Evolutionary conservation across 30 jellyfish, hydroid and myxozoan species (phyloP).

Genomic region (Aurelia sp.): DNA sequence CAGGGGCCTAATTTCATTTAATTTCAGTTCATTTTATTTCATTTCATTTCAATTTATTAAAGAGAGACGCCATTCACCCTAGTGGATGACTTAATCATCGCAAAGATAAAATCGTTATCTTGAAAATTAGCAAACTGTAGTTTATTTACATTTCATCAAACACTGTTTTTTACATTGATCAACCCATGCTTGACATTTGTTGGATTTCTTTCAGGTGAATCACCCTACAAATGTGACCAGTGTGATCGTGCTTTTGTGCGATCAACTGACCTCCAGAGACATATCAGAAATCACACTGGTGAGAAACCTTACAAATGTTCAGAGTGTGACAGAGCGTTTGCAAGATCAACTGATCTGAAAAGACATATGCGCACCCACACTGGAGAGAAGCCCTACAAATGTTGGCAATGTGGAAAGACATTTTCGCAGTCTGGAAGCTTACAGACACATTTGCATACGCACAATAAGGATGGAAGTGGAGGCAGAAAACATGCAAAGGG

Average conservation of each 20-base stretch:
- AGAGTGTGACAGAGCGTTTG: slow-evolving; percentile 97
- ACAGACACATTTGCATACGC: slow-evolving; percentile 88
- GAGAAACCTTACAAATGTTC: slow-evolving; percentile 98
- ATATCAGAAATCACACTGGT: slow-evolving; percentile 98
- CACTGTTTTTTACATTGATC: too few relatives aligned
- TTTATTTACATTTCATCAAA: too few relatives aligned
- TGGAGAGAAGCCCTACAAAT: slow-evolving; percentile 94
- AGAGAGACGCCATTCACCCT: too few relatives aligned
- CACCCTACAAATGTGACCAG: slow-evolving; percentile 98
- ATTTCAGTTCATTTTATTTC: too few relatives aligned
- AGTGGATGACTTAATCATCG: too few relatives aligned
- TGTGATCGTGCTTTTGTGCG: slow-evolving; percentile 99
- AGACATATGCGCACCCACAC: slow-evolving; percentile 99
- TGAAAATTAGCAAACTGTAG: too few relatives aligned
- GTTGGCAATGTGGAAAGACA: slow-evolving; percentile 92
- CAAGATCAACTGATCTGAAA: slow-evolving; percentile 97
- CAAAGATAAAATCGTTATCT: too few relatives aligned
- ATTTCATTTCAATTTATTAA: too few relatives aligned
- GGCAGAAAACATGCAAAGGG: slow-evolving; percentile 60
- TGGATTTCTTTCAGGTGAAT: slow-evolving; percentile 77
- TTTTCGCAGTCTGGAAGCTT: slow-evolving; percentile 90
- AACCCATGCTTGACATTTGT: too few relatives aligned
- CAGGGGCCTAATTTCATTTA: too few relatives aligned
- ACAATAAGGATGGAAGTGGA: slow-evolving; percentile 65
- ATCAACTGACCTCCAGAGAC: slow-evolving; percentile 99